Evolutionary conservation across 2,113 vertebrate genomes (phyloP).

Genomic region (Sebastes schlegelii): DNA sequence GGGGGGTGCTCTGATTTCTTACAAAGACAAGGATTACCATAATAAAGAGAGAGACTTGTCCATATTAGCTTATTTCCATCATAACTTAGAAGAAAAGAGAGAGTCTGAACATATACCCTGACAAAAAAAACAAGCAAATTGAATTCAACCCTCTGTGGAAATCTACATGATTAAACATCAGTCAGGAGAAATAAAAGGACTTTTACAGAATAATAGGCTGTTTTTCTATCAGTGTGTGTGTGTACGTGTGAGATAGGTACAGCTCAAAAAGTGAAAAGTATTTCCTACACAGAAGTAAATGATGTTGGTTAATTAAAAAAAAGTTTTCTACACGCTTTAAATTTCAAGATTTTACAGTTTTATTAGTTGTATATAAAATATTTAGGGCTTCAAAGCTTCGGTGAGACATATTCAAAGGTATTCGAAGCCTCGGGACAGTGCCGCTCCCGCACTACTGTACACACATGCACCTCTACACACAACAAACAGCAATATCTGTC

Average conservation of each 20-base stretch:
- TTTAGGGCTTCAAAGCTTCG: no score
- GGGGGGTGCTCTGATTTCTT: slow-evolving; percentile 20
- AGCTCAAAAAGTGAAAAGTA: neutral
- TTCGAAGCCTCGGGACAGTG: no score
- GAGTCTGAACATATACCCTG: slow-evolving; percentile 15
- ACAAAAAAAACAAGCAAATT: slow-evolving; percentile 55
- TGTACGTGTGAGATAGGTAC: neutral
- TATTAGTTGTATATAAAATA: neutral
- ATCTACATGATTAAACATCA: slow-evolving; percentile 57
- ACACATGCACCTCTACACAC: no score
- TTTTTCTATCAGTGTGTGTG: neutral
- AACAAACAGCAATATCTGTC: no score
- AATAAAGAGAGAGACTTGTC: slow-evolving; percentile 40
- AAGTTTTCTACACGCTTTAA: neutral
- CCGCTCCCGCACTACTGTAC: no score
- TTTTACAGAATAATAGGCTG: slow-evolving; percentile 29
- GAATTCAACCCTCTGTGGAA: slow-evolving; percentile 56
- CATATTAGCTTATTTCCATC: slow-evolving; percentile 21
- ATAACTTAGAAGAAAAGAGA: slow-evolving; percentile 24
- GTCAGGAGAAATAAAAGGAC: slow-evolving; percentile 27
- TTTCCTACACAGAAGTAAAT: neutral
- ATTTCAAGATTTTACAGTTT: neutral
- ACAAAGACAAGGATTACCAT: slow-evolving; percentile 56
- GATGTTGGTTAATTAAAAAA: neutral
- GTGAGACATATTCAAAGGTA: no score